These are phyloP conservation scores for Brachionus manjavacas DNA, from an alignment of 1,140 invertebrate genomes.

Conservation along the genomic window DNA sequence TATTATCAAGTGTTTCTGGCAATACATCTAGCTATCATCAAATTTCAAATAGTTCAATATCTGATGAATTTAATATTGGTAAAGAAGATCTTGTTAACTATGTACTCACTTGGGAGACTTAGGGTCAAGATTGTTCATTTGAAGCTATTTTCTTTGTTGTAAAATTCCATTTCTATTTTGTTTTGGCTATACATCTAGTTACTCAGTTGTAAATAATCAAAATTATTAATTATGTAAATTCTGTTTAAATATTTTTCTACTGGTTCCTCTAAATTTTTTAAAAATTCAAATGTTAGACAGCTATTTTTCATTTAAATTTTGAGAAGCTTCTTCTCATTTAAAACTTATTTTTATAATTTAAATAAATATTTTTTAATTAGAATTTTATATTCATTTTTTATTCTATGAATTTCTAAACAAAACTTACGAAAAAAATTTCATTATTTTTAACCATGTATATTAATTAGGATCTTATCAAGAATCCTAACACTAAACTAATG, in stretches of 20 bases:
- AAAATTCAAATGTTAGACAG: not conserved
- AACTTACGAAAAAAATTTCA: no score
- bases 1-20: not conserved
- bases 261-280: not conserved
- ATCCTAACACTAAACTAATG: no score
- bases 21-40: not conserved
- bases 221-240: not conserved
- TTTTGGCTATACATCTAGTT: not conserved
- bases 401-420: not conserved
- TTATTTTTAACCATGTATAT: no score
- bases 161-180: not conserved
- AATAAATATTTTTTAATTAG: not conserved
- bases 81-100: conserved; percentile 36
- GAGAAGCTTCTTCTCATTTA: not conserved
- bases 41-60: conserved; percentile 23
- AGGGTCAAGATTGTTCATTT: not conserved
- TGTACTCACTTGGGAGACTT: conserved; percentile 29
- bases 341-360: not conserved
- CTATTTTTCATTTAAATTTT: not conserved
- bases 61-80: conserved; percentile 25
- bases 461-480: no score
- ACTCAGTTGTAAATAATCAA: not conserved
- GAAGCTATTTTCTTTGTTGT: not conserved
- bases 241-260: not conserved
- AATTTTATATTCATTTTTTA: not conserved